These are phyloP conservation scores for Burhinus bistriatus DNA, from an alignment of 2,113 vertebrate genomes.

Conservation along the genomic window DNA sequence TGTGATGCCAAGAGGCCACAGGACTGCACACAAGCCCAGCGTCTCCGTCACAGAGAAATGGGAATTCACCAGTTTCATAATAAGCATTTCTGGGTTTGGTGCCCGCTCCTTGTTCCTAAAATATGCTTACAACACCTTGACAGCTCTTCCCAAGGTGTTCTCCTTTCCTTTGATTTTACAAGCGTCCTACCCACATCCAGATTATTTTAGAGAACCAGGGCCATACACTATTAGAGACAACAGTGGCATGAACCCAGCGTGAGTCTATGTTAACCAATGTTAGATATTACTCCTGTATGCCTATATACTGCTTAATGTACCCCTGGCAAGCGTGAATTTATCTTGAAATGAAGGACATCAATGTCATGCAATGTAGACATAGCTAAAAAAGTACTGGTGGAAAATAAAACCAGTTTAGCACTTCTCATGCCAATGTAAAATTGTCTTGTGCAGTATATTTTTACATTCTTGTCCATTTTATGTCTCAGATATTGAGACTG, in stretches of 20 bases:
- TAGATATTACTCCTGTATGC: not conserved
- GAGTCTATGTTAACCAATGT: not conserved
- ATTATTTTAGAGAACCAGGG: not conserved
- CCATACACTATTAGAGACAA: not conserved
- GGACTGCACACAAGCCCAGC: rapidly evolving
- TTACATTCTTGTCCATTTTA: not conserved
- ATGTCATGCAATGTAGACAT: not conserved
- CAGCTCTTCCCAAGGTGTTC: not conserved
- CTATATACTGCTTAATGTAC: not conserved
- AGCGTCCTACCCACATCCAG: rapidly evolving
- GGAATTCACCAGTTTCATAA: not conserved
- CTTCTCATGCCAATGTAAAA: not conserved
- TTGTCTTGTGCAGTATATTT: not conserved
- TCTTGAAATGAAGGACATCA: not conserved
- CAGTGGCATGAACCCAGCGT: rapidly evolving
- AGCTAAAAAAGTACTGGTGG: not conserved
- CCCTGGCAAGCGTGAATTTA: not conserved
- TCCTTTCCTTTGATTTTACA: not conserved
- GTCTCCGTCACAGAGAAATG: not conserved
- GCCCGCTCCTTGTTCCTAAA: rapidly evolving
- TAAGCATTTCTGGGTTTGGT: not conserved
- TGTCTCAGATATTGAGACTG: not conserved
- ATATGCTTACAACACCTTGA: not conserved
- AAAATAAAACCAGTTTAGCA: not conserved
- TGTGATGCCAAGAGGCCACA: not conserved